A percentile compares a stretch with the other conserved stretches of the same genome.
phyloP scores from a whole-genome alignment of 2,888 invertebrate species.

The Aethes cnicana region DNA sequence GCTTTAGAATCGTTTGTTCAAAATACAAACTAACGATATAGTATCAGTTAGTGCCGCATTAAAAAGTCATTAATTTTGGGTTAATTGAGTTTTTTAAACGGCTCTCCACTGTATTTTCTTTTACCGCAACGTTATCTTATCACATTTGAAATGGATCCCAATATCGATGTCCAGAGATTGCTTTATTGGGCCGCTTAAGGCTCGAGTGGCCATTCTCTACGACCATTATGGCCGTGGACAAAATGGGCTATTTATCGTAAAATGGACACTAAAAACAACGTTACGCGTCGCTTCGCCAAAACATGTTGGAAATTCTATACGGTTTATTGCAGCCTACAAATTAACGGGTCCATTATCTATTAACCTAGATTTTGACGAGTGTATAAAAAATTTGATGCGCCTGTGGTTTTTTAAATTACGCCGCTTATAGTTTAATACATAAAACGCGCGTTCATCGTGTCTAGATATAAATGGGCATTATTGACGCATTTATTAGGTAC shows the following conservation, averaged over 20 bases:
- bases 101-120: no score
- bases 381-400: neutral
- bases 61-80: no score
- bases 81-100: no score
- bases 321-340: constrained; percentile 39
- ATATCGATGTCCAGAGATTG: constrained; percentile 49
- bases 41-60: no score
- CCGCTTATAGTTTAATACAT: neutral
- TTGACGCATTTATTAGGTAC: no score
- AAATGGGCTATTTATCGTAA: constrained; percentile 75
- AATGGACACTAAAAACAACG: constrained; percentile 72
- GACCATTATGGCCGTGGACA: constrained; percentile 65
- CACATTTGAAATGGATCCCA: constrained; percentile 43
- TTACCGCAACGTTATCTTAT: no score
- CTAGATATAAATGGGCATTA: no score
- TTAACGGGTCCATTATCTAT: constrained; percentile 20
- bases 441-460: no score
- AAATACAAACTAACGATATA: no score
- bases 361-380: constrained; percentile 15
- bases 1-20: no score
- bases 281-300: constrained; percentile 65
- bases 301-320: constrained; percentile 60
- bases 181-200: constrained; percentile 55
- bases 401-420: neutral
- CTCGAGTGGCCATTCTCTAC: constrained; percentile 66